Evolutionary conservation across 2,888 invertebrate species (phyloP).

Genomic region (Liposcelis brunnea): DNA sequence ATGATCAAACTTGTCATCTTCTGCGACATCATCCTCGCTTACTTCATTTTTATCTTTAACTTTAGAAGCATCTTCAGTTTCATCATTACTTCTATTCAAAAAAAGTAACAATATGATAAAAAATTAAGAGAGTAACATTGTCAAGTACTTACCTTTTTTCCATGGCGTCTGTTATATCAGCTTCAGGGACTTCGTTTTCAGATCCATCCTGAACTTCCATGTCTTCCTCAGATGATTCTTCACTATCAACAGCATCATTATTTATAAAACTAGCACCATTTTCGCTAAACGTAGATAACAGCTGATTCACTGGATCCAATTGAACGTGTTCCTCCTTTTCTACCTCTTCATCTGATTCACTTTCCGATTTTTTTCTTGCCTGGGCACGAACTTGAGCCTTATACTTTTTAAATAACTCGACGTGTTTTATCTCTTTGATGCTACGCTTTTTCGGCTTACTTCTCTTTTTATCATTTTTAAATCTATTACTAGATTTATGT

Average conservation of each 20-base stretch:
- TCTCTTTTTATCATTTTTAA: neutral
- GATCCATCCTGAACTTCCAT: neutral
- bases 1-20: slow-evolving; percentile 23
- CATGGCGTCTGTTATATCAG: no score
- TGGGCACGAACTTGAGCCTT: neutral
- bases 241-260: neutral
- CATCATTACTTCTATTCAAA: no score
- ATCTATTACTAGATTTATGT: neutral
- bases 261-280: neutral
- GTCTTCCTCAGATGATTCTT: neutral
- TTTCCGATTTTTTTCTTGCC: neutral
- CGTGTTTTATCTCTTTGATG: neutral
- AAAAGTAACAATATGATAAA: no score
- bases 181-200: no score
- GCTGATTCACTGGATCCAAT: neutral
- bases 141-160: no score
- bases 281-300: neutral
- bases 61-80: neutral
- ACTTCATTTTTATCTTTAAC: slow-evolving; percentile 15
- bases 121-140: no score
- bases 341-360: neutral
- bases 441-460: neutral
- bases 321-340: neutral
- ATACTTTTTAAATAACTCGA: neutral
- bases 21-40: slow-evolving; percentile 20